Percentiles rank a stretch among this genome's conserved stretches.
Conservation (phyloP, 2,113 vertebrate species). For the Campylorhamphus procurvoides region DNA sequence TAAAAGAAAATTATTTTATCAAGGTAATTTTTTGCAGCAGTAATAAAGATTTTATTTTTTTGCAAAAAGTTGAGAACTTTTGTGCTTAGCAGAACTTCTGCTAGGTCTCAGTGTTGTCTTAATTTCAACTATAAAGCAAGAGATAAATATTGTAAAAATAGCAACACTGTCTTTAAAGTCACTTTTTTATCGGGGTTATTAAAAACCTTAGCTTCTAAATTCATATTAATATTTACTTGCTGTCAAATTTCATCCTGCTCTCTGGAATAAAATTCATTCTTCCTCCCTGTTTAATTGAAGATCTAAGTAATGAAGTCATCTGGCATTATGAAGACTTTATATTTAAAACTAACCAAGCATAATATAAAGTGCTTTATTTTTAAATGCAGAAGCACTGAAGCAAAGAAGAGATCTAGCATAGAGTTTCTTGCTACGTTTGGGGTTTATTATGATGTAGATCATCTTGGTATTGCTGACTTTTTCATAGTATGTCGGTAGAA, state of each 20-base stretch:
- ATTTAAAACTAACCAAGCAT: not conserved
- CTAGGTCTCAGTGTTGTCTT: not conserved
- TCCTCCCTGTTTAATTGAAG: slow-evolving; percentile 14
- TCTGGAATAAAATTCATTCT: not conserved
- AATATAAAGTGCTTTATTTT: not conserved
- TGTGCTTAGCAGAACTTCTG: not conserved
- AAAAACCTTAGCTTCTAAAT: not conserved
- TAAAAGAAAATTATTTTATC: not conserved
- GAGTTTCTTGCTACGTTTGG: not conserved
- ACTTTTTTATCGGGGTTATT: not conserved
- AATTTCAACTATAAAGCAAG: not conserved
- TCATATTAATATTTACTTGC: slow-evolving; percentile 9
- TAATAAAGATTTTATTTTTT: not conserved
- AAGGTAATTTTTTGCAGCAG: not conserved
- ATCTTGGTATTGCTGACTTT: slow-evolving; percentile 49
- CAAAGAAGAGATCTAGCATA: not conserved
- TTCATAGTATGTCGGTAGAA: slow-evolving; percentile 33
- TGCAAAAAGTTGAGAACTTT: not conserved
- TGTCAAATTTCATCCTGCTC: not conserved
- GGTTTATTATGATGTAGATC: slow-evolving; percentile 20
- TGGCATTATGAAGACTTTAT: not conserved
- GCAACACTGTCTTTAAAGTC: not conserved
- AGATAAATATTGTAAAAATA: not conserved
- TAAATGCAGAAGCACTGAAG: not conserved
- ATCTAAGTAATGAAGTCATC: not conserved